phyloP scores from a whole-genome alignment of 2,113 vertebrate genomes.

The Rhea pennata region DNA sequence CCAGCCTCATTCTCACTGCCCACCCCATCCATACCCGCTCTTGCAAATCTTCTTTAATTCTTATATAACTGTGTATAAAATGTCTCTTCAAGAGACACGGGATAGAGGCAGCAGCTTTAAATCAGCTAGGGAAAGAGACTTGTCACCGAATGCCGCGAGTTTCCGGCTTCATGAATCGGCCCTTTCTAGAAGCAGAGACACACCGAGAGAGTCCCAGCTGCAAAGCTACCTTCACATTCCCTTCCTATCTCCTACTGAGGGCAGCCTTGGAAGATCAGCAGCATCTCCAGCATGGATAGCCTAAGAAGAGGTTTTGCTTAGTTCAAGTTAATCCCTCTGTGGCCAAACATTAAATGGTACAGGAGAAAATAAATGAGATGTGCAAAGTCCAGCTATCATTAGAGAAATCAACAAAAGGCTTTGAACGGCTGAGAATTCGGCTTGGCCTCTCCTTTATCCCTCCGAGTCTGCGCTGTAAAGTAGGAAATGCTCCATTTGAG shows the following conservation, averaged over 20 bases:
- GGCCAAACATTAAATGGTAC: neutral
- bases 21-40: neutral
- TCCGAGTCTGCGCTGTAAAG: neutral
- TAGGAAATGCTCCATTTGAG: neutral
- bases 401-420: neutral
- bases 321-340: neutral
- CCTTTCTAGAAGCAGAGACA: neutral
- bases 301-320: neutral
- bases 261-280: neutral
- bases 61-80: neutral
- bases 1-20: neutral
- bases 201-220: neutral
- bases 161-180: neutral
- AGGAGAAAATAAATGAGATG: neutral
- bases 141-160: neutral
- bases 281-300: neutral
- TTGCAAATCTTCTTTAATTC: neutral
- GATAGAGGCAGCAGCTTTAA: neutral
- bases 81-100: neutral
- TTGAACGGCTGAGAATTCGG: neutral
- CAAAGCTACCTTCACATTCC: neutral
- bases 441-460: neutral
- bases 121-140: neutral
- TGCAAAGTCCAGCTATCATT: neutral
- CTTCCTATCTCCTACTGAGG: neutral